phyloP scores from a whole-genome alignment of 2,113 vertebrate species.

The Atlantisia rogersi region DNA sequence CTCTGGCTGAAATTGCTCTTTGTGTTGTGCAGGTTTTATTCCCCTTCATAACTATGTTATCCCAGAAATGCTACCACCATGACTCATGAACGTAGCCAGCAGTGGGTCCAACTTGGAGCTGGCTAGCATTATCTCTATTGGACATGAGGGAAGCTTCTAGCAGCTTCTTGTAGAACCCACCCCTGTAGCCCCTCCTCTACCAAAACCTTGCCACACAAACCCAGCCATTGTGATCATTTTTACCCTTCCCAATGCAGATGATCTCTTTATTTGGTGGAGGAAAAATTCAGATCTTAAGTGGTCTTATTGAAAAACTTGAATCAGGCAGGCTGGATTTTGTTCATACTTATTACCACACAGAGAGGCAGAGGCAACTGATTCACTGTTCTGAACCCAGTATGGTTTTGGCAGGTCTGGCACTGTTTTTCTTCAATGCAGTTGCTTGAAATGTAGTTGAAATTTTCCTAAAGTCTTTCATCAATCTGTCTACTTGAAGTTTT shows the following conservation, averaged over 20 bases:
- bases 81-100: no score
- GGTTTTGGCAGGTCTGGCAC: background rate
- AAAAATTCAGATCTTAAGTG: background rate
- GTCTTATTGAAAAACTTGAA: background rate
- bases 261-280: background rate
- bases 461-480: background rate
- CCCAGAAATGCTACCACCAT: no score
- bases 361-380: background rate
- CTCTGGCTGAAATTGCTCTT: no score
- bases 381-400: background rate
- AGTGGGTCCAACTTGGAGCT: no score
- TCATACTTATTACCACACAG: background rate
- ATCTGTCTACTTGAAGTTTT: background rate
- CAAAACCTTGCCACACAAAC: no score
- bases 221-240: background rate
- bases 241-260: background rate
- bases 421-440: background rate
- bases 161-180: no score
- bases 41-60: no score
- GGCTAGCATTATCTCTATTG: no score
- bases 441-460: background rate
- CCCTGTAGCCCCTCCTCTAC: no score
- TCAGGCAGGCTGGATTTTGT: background rate
- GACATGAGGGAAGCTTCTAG: no score
- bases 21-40: no score